phyloP scores from a whole-genome alignment of 2,888 invertebrate species.

The Drosophila paramelanica region DNA sequence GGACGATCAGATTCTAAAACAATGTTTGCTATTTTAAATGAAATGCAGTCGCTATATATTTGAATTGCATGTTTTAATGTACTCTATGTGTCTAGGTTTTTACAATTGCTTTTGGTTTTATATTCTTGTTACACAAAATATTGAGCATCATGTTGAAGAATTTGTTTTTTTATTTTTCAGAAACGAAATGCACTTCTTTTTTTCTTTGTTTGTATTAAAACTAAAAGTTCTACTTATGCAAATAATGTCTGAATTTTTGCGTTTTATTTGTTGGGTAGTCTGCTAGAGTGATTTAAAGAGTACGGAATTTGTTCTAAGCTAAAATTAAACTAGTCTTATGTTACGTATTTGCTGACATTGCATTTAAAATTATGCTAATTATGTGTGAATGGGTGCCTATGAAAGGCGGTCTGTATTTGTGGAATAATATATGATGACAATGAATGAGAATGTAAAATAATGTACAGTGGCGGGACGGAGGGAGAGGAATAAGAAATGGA shows the following conservation, averaged over 20 bases:
- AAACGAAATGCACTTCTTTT: constrained; percentile 30
- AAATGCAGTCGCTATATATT: constrained; percentile 50
- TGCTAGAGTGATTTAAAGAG: constrained; percentile 33
- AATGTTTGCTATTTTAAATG: constrained; percentile 27
- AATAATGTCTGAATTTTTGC: constrained; percentile 24
- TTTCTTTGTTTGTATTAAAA: constrained; percentile 27
- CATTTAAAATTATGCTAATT: constrained; percentile 59
- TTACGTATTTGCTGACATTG: constrained; percentile 57
- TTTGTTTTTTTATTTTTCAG: constrained; percentile 3
- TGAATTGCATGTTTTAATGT: constrained; percentile 70
- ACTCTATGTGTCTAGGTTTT: constrained; percentile 54
- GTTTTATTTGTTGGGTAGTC: constrained; percentile 41
- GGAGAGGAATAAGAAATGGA: neutral
- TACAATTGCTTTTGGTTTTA: constrained; percentile 77
- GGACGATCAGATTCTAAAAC: constrained; percentile 6
- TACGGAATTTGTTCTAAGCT: constrained; percentile 71
- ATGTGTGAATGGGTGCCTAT: constrained; percentile 22
- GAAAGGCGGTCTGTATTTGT: constrained; percentile 1
- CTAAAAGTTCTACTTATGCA: constrained; percentile 43
- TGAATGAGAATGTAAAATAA: constrained; percentile 31
- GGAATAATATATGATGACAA: constrained; percentile 5
- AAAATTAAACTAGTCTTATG: constrained; percentile 70
- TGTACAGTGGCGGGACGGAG: constrained; percentile 25
- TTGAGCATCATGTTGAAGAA: constrained; percentile 49
- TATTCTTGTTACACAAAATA: constrained; percentile 51